Percentiles rank a stretch among this genome's conserved stretches.
These are phyloP conservation scores for Mesoclemmys tuberculata DNA, from an alignment of 2,113 vertebrate genomes.

Conservation along the genomic window DNA sequence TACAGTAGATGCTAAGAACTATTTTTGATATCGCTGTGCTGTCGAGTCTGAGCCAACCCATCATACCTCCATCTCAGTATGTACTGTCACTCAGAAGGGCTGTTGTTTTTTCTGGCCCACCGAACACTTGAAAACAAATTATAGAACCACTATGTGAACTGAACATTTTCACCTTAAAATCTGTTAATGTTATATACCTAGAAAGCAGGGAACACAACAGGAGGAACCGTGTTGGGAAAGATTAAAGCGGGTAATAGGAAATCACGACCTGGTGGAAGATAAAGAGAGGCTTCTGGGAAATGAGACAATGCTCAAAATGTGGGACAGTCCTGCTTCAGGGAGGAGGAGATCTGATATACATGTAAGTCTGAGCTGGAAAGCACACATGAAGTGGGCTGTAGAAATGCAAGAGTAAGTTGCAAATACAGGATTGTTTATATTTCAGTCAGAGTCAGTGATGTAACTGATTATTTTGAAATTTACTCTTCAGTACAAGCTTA, in stretches of 20 bases:
- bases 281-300: neutral
- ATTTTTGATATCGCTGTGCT: neutral
- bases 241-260: neutral
- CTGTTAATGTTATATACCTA: neutral
- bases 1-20: neutral
- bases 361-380: neutral
- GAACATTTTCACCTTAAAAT: neutral
- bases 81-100: neutral
- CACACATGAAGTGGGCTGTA: rapidly evolving
- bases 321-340: neutral
- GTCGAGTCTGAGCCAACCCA: neutral
- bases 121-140: neutral
- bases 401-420: neutral
- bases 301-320: neutral
- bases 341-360: rapidly evolving
- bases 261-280: neutral
- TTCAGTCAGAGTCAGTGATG: neutral
- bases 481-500: neutral
- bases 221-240: neutral
- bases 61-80: neutral
- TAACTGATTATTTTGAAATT: neutral
- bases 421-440: neutral
- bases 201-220: neutral
- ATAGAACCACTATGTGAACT: neutral
- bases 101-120: rapidly evolving